These are phyloP conservation scores for Fulica atra DNA, from an alignment of 2,113 vertebrate genomes.

Conservation along the genomic window DNA sequence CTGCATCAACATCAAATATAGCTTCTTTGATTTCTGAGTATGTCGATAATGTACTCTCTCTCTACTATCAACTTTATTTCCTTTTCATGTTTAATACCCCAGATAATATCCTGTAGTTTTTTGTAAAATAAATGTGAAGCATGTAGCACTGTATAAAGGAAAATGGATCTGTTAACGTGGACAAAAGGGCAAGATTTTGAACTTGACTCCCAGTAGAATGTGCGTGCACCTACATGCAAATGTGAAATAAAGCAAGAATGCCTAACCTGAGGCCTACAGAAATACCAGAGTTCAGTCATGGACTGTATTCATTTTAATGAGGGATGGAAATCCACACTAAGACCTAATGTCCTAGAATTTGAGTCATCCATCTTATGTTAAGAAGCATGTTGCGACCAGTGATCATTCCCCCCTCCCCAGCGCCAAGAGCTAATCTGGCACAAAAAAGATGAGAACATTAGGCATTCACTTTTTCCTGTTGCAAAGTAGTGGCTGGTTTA, in stretches of 20 bases:
- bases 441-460: background rate
- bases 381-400: background rate
- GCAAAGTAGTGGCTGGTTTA: background rate
- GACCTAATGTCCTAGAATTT: background rate
- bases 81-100: background rate
- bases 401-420: background rate
- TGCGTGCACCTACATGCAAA: background rate
- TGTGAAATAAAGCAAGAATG: background rate
- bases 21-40: background rate
- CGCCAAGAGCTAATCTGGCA: background rate
- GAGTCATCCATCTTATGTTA: background rate
- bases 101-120: background rate
- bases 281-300: background rate
- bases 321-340: background rate
- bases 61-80: background rate
- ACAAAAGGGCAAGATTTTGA: background rate
- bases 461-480: conserved; percentile 7
- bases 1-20: background rate
- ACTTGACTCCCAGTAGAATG: background rate
- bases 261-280: conserved; percentile 1
- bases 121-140: background rate
- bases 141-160: background rate
- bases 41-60: background rate
- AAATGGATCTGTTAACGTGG: background rate
- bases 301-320: background rate